phyloP scores from a whole-genome alignment of 2,113 vertebrate species.

The Dendropsophus ebraccatus region DNA sequence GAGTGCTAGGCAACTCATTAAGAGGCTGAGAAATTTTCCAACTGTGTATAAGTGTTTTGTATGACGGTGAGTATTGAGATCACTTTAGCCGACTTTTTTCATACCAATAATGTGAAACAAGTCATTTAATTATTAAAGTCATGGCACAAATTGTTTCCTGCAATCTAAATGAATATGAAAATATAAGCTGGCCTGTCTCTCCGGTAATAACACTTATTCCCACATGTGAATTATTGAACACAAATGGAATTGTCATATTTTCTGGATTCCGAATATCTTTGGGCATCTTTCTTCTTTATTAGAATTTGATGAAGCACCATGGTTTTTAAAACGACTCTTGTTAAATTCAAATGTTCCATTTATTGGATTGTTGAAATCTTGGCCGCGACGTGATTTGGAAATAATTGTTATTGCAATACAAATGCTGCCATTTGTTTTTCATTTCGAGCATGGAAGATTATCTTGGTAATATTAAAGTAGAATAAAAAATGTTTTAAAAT shows the following conservation, averaged over 20 bases:
- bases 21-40: constrained; percentile 49
- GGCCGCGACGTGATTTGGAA: not conserved
- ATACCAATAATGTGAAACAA: constrained; percentile 59
- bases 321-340: constrained; percentile 16
- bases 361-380: not conserved
- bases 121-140: constrained; percentile 57
- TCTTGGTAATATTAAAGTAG: not conserved
- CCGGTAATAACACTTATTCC: constrained; percentile 58
- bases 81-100: constrained; percentile 53
- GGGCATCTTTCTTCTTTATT: constrained; percentile 16
- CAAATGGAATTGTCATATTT: constrained; percentile 52
- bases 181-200: constrained; percentile 45
- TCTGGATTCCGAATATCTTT: constrained; percentile 27
- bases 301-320: constrained; percentile 25
- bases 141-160: constrained; percentile 58
- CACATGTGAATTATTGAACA: constrained; percentile 53
- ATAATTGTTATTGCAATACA: constrained; percentile 42
- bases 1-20: constrained; percentile 59
- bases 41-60: constrained; percentile 52
- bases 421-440: constrained; percentile 35
- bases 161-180: constrained; percentile 58
- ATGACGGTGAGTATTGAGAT: constrained; percentile 52
- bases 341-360: constrained; percentile 32
- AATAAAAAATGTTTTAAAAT: not conserved
- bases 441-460: constrained; percentile 12